phyloP scores from a whole-genome alignment of 2,113 vertebrate genomes.

The Edolisoma coerulescens region DNA sequence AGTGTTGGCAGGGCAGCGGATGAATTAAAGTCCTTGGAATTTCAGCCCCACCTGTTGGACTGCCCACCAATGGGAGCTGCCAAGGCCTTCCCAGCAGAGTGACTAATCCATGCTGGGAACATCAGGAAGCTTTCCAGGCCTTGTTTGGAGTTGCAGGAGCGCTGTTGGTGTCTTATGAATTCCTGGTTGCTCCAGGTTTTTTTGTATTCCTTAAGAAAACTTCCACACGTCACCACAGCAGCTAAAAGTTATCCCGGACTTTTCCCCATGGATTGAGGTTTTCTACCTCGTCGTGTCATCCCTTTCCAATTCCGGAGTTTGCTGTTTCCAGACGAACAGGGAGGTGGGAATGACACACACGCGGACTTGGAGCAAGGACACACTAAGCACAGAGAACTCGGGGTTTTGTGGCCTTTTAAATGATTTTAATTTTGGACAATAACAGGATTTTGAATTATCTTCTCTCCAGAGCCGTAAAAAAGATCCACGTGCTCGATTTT shows the following conservation, averaged over 20 bases:
- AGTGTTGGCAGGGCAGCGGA: background rate
- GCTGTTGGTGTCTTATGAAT: background rate
- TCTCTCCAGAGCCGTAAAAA: background rate
- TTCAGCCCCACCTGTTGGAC: slow-evolving; percentile 50
- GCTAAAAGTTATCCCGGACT: background rate
- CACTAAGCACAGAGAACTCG: background rate
- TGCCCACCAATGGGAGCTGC: background rate
- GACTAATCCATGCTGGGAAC: slow-evolving; percentile 54
- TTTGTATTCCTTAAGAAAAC: background rate
- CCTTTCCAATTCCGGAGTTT: background rate
- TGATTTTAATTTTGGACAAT: accelerated
- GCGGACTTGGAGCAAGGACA: background rate
- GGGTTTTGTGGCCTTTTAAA: background rate
- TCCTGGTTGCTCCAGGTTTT: background rate
- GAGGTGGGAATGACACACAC: too few species aligned
- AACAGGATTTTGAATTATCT: background rate
- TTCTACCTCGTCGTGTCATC: background rate
- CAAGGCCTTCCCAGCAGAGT: slow-evolving; percentile 59
- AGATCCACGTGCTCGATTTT: background rate
- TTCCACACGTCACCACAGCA: background rate
- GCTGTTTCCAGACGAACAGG: background rate
- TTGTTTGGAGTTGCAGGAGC: background rate
- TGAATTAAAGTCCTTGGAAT: background rate
- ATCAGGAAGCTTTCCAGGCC: background rate
- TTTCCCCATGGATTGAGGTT: background rate